phyloP scores from a whole-genome alignment of 2,888 invertebrate species.

The Pristionchus arcanus region DNA sequence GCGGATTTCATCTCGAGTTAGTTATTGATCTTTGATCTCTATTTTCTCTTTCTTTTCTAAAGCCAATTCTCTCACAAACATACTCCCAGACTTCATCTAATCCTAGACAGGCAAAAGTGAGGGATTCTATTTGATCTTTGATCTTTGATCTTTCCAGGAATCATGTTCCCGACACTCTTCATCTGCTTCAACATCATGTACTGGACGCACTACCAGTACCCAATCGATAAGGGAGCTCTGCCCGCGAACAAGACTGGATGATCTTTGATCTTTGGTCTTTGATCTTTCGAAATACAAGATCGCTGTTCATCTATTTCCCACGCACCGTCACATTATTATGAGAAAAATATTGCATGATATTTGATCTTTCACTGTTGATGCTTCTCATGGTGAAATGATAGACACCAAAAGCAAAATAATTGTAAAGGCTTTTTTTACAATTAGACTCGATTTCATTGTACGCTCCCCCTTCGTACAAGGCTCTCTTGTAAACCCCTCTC shows the following conservation, averaged over 20 bases:
- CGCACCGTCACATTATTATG: not conserved
- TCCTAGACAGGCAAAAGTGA: no score
- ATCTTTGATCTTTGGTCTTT: not conserved
- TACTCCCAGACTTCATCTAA: no score
- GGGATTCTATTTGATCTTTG: slow-evolving; percentile 55
- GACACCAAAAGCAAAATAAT: no score
- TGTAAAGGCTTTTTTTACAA: no score
- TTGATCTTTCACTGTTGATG: not conserved
- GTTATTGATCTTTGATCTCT: slow-evolving; percentile 48
- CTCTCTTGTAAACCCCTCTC: not conserved
- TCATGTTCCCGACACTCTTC: slow-evolving; percentile 70
- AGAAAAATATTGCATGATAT: not conserved
- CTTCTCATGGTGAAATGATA: no score
- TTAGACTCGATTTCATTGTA: not conserved
- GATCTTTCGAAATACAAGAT: not conserved
- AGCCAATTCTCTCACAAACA: no score
- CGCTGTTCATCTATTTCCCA: not conserved
- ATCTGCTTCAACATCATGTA: slow-evolving; percentile 68
- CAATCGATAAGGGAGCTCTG: not conserved
- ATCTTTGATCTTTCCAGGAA: slow-evolving; percentile 30
- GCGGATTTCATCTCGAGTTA: slow-evolving; percentile 32
- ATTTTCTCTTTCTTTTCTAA: no score
- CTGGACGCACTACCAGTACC: slow-evolving; percentile 64
- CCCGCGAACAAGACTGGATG: not conserved
- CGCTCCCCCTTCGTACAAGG: slow-evolving; percentile 13